These are phyloP conservation scores for Callipepla californica DNA, from an alignment of 2,113 vertebrate species.

Conservation along the genomic window DNA sequence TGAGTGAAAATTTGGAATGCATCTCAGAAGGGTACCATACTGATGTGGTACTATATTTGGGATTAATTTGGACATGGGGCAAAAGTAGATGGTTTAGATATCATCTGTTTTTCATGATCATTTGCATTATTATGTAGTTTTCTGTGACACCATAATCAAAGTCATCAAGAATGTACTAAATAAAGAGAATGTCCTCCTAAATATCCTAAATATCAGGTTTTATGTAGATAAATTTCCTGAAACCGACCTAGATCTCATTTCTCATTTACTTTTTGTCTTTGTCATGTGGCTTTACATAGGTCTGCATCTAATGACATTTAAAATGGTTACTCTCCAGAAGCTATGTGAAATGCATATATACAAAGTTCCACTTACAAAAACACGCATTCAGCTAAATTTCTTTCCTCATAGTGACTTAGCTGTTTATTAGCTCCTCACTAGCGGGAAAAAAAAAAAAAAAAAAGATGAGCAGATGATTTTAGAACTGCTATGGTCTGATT, in stretches of 20 bases:
- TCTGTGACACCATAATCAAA: not conserved
- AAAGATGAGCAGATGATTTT: not conserved
- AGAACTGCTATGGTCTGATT: not conserved
- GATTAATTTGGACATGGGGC: not conserved
- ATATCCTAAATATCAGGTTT: not conserved
- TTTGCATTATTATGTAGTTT: not conserved
- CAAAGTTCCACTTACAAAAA: not conserved
- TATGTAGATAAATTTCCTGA: not conserved
- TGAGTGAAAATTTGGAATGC: conserved; percentile 12
- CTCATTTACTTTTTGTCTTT: not conserved
- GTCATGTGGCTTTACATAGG: not conserved
- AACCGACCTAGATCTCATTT: not conserved
- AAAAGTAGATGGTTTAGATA: conserved; percentile 12
- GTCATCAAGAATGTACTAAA: not conserved
- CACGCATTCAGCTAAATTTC: not conserved
- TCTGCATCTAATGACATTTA: not conserved
- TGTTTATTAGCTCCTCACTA: not conserved
- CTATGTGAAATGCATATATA: not conserved
- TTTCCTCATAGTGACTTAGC: not conserved
- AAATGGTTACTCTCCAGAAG: not conserved
- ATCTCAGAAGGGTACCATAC: not conserved
- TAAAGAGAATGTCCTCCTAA: not conserved
- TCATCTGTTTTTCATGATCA: conserved; percentile 20
- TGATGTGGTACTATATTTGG: conserved; percentile 13
- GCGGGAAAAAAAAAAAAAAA: not conserved